Evolutionary conservation across 2,888 invertebrate species (phyloP).

Genomic region (Abrostola triplasia): DNA sequence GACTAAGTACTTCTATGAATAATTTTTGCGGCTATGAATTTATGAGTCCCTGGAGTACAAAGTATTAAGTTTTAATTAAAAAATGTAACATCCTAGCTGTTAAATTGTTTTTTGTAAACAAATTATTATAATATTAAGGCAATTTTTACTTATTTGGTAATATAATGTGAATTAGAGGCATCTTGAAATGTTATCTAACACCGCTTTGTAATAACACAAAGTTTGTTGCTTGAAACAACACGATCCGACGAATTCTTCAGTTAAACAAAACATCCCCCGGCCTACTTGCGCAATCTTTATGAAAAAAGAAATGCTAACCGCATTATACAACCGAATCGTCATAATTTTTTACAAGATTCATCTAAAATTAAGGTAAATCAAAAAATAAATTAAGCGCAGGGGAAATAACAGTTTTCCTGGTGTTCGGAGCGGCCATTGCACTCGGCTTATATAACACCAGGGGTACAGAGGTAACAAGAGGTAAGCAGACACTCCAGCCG

Average conservation of each 20-base stretch:
- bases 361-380: constrained; percentile 68
- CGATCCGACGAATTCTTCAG: constrained; percentile 24
- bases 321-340: constrained; percentile 63
- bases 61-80: neutral
- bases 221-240: constrained; percentile 24
- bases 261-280: constrained; percentile 33
- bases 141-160: too few relatives aligned
- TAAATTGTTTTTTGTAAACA: neutral
- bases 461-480: constrained; percentile 82
- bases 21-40: constrained; percentile 7
- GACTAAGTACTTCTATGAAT: constrained; percentile 37
- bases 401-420: constrained; percentile 71
- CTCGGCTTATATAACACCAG: constrained; percentile 85
- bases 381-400: constrained; percentile 66
- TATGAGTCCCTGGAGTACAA: constrained; percentile 12
- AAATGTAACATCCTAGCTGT: neutral
- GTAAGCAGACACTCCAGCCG: constrained; percentile 67
- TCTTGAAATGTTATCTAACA: constrained; percentile 8
- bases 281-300: constrained; percentile 50
- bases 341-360: constrained; percentile 64
- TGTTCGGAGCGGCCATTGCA: constrained; percentile 85
- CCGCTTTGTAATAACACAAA: constrained; percentile 21
- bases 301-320: constrained; percentile 59
- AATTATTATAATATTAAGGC: neutral
- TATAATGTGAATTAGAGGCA: neutral